Evolutionary conservation across 2,888 invertebrate species (phyloP).

Genomic region (Rugalucina vietnamica): DNA sequence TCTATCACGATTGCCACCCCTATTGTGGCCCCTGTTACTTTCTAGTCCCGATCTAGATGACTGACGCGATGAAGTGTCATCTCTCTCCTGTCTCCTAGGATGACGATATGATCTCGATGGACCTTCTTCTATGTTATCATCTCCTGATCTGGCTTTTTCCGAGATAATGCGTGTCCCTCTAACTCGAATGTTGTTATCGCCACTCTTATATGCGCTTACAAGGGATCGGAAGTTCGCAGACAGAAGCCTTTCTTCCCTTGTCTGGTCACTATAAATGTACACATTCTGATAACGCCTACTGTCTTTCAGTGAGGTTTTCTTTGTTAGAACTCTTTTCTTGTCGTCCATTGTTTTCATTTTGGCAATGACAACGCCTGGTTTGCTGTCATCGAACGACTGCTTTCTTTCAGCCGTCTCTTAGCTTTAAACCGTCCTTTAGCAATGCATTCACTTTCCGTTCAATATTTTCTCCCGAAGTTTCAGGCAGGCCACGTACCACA

Average conservation of each 20-base stretch:
- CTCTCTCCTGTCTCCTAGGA: too few relatives aligned
- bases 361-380: not conserved
- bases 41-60: too few relatives aligned
- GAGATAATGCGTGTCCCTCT: not conserved
- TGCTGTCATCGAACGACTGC: not conserved
- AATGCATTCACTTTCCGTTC: not conserved
- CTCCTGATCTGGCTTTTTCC: too few relatives aligned
- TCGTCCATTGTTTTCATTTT: not conserved
- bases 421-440: not conserved
- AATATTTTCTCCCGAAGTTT: not conserved
- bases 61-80: too few relatives aligned
- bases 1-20: too few relatives aligned
- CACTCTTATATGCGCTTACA: not conserved
- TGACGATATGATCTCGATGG: too few relatives aligned
- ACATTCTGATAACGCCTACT: not conserved
- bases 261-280: conserved; percentile 7
- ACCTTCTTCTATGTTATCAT: too few relatives aligned
- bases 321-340: not conserved
- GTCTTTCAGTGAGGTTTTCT: not conserved
- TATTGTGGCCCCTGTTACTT: too few relatives aligned
- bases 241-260: not conserved
- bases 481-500: not conserved
- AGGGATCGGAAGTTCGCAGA: not conserved
- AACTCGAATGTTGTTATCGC: not conserved
- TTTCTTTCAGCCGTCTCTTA: not conserved